phyloP scores from a whole-genome alignment of 1,140 invertebrate species.

The Leptoteleia sp. region DNA sequence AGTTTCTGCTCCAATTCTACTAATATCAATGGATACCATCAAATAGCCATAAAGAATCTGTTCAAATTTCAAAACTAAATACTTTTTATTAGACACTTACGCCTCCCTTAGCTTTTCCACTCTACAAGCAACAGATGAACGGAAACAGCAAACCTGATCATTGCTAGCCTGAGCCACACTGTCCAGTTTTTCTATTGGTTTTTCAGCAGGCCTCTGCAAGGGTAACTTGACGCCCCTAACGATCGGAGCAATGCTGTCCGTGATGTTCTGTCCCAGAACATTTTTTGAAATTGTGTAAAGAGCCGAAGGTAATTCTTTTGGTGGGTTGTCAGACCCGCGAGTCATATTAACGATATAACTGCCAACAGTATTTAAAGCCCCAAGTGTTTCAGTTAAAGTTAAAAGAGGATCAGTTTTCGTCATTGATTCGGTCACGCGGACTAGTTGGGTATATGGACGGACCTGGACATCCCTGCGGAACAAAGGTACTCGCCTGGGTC shows the following conservation, averaged over 20 bases:
- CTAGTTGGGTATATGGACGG: slow-evolving; percentile 71
- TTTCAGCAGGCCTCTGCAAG: slow-evolving; percentile 73
- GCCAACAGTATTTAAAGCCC: slow-evolving; percentile 90
- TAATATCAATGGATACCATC: too few relatives aligned
- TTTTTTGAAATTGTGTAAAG: slow-evolving; percentile 91
- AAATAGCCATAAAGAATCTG: too few relatives aligned
- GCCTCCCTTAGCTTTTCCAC: too few relatives aligned
- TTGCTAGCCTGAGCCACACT: slow-evolving; percentile 56
- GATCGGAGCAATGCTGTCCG: slow-evolving; percentile 88
- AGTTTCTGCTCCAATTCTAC: too few relatives aligned
- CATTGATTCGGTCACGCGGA: slow-evolving; percentile 59
- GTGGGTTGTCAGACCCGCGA: slow-evolving; percentile 79
- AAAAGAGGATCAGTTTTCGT: slow-evolving; percentile 74
- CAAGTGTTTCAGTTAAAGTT: slow-evolving; percentile 83
- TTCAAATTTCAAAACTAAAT: too few relatives aligned
- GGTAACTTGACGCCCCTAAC: slow-evolving; percentile 86
- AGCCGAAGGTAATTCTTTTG: slow-evolving; percentile 85
- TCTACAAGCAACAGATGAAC: too few relatives aligned
- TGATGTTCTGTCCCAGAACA: slow-evolving; percentile 88
- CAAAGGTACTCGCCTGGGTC: slow-evolving; percentile 61
- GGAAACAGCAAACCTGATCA: slow-evolving; percentile 54
- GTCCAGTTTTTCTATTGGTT: slow-evolving; percentile 58
- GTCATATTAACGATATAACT: slow-evolving; percentile 91
- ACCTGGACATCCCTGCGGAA: slow-evolving; percentile 71
- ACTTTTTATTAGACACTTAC: too few relatives aligned